Conservation (phyloP, 2,888 invertebrate genomes). For the Kryphioiulus occultus region DNA sequence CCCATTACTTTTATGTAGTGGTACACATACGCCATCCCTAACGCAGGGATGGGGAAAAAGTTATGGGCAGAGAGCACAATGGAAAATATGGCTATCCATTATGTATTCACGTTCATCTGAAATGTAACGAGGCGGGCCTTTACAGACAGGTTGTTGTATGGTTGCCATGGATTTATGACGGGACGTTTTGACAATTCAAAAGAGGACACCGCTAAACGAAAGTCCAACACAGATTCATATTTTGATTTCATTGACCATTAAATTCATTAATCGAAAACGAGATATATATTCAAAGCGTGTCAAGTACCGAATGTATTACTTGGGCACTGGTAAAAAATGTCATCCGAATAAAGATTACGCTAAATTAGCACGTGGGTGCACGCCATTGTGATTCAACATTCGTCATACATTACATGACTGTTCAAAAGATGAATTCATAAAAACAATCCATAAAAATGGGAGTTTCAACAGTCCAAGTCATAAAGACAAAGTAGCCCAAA, state of each 20-base stretch:
- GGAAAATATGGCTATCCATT: slow-evolving; percentile 4
- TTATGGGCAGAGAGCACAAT: neutral
- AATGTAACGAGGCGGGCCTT: neutral
- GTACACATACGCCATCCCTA: neutral
- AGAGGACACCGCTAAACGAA: neutral
- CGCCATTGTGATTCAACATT: neutral
- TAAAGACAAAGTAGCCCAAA: no score
- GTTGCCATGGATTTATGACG: neutral
- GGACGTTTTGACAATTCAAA: neutral
- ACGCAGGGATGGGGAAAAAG: neutral
- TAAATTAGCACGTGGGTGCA: neutral
- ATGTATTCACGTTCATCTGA: neutral
- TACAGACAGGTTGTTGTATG: neutral
- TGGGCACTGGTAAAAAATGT: neutral
- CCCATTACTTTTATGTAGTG: slow-evolving; percentile 2
- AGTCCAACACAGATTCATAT: neutral
- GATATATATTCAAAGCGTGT: neutral
- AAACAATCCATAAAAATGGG: no score
- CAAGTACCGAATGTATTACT: neutral
- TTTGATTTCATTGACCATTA: neutral
- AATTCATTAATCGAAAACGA: neutral
- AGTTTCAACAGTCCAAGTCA: no score
- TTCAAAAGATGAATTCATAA: no score
- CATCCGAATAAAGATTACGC: neutral
- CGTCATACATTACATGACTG: no score